phyloP scores from a whole-genome alignment of 2,113 vertebrate genomes.

The Petromus typicus region DNA sequence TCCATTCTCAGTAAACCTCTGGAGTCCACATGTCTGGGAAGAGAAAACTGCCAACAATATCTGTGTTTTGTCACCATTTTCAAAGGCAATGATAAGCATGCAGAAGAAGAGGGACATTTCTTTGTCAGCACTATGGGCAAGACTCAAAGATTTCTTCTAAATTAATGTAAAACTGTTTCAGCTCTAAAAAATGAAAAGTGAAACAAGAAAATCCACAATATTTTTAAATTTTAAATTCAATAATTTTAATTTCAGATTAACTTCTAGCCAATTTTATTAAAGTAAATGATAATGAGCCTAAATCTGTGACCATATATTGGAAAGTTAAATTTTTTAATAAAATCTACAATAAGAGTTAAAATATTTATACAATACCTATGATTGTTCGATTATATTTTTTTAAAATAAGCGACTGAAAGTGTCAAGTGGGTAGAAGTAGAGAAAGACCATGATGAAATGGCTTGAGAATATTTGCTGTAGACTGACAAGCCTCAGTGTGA shows the following conservation, averaged over 20 bases:
- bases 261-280: not conserved
- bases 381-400: not conserved
- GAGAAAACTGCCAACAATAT: not conserved
- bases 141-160: not conserved
- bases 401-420: not conserved
- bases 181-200: not conserved
- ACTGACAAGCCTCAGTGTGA: not conserved
- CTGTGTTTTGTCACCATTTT: constrained; percentile 16
- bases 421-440: not conserved
- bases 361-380: not conserved
- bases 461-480: not conserved
- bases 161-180: not conserved
- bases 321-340: not conserved
- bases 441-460: accelerated
- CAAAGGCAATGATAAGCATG: not conserved
- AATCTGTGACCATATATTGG: not conserved
- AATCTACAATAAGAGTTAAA: not conserved
- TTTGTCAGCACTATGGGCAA: not conserved
- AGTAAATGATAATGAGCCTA: not conserved
- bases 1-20: not conserved
- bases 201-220: not conserved
- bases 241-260: not conserved
- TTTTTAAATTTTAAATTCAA: constrained; percentile 39
- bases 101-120: not conserved
- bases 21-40: not conserved